phyloP scores from a whole-genome alignment of 2,888 invertebrate species.

The Diarsia dahlii region DNA sequence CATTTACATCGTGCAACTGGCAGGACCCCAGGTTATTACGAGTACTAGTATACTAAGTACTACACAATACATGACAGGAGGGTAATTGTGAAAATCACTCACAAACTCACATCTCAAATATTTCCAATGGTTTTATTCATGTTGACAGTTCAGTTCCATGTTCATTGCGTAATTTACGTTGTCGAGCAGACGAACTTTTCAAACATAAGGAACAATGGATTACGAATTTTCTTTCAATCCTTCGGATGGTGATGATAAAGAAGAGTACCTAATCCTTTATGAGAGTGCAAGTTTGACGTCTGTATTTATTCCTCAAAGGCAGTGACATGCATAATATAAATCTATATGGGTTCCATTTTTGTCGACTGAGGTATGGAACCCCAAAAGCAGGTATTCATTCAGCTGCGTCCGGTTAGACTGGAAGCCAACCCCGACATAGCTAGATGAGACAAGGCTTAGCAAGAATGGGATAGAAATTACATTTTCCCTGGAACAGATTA shows the following conservation, averaged over 20 bases:
- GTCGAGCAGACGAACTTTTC: background rate
- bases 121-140: background rate
- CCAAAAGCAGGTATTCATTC: too few relatives aligned
- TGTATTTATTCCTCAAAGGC: background rate
- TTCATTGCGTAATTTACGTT: background rate
- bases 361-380: too few relatives aligned
- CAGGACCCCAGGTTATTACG: background rate
- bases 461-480: too few relatives aligned
- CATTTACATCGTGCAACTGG: conserved; percentile 15
- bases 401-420: too few relatives aligned
- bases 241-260: background rate
- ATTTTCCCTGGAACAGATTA: too few relatives aligned
- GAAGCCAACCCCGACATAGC: too few relatives aligned
- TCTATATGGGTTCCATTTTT: too few relatives aligned
- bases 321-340: too few relatives aligned
- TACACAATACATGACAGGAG: background rate
- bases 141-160: background rate
- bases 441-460: too few relatives aligned
- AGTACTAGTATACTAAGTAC: background rate
- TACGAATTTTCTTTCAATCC: background rate
- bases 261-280: background rate
- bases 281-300: background rate
- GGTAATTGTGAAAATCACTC: background rate
- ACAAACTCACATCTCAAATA: background rate
- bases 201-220: background rate